Percentiles rank a stretch among this genome's conserved stretches.
These are phyloP conservation scores for Ernsta delagoae DNA, from an alignment of 2,888 invertebrate genomes.

Conservation along the genomic window DNA sequence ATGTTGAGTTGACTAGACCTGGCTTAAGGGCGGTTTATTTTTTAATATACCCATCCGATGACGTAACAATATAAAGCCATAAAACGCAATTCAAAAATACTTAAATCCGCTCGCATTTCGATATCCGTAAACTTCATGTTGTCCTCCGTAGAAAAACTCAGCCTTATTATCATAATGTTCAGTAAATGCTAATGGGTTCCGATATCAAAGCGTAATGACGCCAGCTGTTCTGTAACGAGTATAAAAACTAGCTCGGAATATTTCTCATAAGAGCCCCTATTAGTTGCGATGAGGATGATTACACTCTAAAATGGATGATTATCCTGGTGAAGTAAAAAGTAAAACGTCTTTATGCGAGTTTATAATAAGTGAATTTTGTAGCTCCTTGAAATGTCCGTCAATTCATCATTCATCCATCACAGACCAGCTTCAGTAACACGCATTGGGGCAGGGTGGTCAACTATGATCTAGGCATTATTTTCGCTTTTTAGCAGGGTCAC, in stretches of 20 bases:
- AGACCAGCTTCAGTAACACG: no score
- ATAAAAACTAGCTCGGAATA: conserved; percentile 1
- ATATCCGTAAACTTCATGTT: not conserved
- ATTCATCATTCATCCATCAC: no score
- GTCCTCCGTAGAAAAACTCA: conserved; percentile 6
- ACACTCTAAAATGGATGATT: not conserved
- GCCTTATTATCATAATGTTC: conserved; percentile 33
- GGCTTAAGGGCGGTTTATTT: no score
- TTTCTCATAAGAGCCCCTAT: not conserved
- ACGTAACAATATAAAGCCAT: not conserved
- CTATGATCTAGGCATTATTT: no score
- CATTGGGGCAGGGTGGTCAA: no score
- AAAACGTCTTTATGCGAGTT: no score
- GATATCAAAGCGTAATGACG: conserved; percentile 17
- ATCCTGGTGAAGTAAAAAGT: no score
- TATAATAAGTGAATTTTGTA: no score
- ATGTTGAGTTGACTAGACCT: no score
- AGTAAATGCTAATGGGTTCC: conserved; percentile 27
- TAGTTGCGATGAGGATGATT: not conserved
- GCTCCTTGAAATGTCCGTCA: no score
- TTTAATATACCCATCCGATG: conserved; percentile 30
- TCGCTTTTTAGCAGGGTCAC: no score
- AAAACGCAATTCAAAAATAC: not conserved
- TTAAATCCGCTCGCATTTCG: not conserved
- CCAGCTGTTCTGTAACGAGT: conserved; percentile 14